These are phyloP conservation scores for Noctilio leporinus DNA, from an alignment of 2,113 vertebrate genomes.

Conservation along the genomic window DNA sequence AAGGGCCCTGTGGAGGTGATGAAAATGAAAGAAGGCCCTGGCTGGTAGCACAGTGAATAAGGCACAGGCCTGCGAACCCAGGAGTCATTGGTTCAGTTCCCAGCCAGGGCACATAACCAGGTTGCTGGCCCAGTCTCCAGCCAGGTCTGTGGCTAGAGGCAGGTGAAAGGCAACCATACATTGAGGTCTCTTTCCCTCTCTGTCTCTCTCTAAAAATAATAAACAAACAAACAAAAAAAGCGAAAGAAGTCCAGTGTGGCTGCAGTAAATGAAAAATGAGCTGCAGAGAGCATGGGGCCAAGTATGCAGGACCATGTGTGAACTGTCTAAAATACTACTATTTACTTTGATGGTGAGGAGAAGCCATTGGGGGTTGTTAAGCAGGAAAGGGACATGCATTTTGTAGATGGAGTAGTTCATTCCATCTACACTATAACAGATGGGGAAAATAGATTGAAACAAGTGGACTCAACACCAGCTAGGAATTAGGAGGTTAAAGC, in stretches of 20 bases:
- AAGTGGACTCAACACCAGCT: not conserved
- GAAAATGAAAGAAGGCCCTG: too few relatives aligned
- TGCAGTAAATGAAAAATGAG: not conserved
- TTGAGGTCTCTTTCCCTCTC: too few relatives aligned
- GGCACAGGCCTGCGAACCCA: too few relatives aligned
- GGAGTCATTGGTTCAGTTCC: too few relatives aligned
- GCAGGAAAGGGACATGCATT: not conserved
- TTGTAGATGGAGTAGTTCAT: too few relatives aligned
- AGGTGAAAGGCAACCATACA: too few relatives aligned
- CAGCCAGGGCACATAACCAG: too few relatives aligned
- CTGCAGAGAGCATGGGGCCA: not conserved
- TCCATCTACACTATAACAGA: not conserved
- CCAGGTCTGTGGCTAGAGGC: too few relatives aligned
- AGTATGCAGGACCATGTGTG: not conserved
- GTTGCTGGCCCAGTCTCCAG: too few relatives aligned
- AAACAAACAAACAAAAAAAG: too few relatives aligned
- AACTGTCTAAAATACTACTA: not conserved
- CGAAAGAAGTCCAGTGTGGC: not conserved
- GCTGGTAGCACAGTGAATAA: too few relatives aligned
- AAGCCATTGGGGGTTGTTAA: not conserved
- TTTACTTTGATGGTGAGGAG: not conserved
- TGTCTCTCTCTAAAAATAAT: too few relatives aligned
- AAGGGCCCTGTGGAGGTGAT: not conserved
- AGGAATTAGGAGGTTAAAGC: not conserved
- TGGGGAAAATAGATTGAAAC: not conserved